Evolutionary conservation across 2,888 invertebrate species (phyloP), one percentile per base, ranked within the genome.

Genomic region (Drosophila longiperda): DNA sequence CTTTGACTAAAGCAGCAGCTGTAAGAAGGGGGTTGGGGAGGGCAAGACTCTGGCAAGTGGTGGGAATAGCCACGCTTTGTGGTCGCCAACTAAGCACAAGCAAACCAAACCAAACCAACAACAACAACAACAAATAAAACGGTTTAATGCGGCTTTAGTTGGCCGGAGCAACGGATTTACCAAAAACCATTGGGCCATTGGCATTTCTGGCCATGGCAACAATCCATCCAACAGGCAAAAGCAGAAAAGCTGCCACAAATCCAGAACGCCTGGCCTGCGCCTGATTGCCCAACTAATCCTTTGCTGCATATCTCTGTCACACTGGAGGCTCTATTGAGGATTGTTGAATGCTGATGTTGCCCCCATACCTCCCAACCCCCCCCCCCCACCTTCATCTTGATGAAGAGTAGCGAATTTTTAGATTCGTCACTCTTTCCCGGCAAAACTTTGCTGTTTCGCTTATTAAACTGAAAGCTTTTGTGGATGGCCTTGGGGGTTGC

Each of bases 141-240:
- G 90, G 87, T 67, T 90, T 83, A 90, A 86, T 78, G 78, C 80
- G 76, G 87, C 78, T 80, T 87, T 82, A 90, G 81, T 78, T 73
- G 67, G 34, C 66, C 53, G 33, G 33, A 64, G 81, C 78, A 80
- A 80, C 73, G 80, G 59, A 34, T 42, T 29, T 45, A 54, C 52
- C 71, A 59, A 53, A 38, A 26, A 26, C 26, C 26, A 29, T 29
- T 49, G 29, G 49, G 23, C 57, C 69, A 73, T 66, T 54, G 74
- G 87, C 57, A 82, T 83, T 86, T 86, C 49, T 61, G 72, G 77
- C 77, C 87, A 90, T 90, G 87, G 79, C 77, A 83, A 86, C 85
- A 83, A 86, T 89, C 48, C 49, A 66, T n/a, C 32, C 33, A 34
- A 17, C 57, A 2, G 40, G 33, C 26, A 26, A 29, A 63, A 15